These are phyloP conservation scores for Trichogramma pretiosum DNA, from an alignment of 1,140 invertebrate genomes.

Conservation along the genomic window DNA sequence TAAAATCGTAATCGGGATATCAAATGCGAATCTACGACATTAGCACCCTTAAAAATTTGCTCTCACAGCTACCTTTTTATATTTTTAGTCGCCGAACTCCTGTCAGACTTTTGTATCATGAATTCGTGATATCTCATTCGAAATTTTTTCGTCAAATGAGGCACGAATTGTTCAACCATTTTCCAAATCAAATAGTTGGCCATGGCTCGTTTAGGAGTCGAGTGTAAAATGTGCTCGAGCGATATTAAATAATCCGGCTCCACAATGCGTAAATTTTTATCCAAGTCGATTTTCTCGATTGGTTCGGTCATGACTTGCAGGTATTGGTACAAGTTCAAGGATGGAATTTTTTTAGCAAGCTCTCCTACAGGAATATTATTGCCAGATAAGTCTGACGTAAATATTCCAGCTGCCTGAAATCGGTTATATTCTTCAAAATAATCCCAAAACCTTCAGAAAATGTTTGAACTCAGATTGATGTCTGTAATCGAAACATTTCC, in stretches of 20 bases:
- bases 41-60: slow-evolving; percentile 59
- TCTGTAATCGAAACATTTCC: no score
- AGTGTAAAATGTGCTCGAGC: slow-evolving; percentile 51
- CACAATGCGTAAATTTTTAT: slow-evolving; percentile 62
- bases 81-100: slow-evolving; percentile 58
- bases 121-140: slow-evolving; percentile 63
- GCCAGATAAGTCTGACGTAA: slow-evolving; percentile 58
- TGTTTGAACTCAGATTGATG: no score
- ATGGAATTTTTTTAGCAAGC: no score
- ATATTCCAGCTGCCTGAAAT: slow-evolving; percentile 57
- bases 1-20: no score
- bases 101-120: slow-evolving; percentile 62
- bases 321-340: no score
- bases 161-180: slow-evolving; percentile 60
- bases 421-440: no score
- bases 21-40: no score
- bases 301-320: no score
- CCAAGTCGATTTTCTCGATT: no score
- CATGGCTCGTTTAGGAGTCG: slow-evolving; percentile 53
- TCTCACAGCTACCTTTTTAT: slow-evolving; percentile 71
- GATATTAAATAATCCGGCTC: slow-evolving; percentile 65
- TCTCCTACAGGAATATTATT: no score
- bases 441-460: no score
- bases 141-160: slow-evolving; percentile 65
- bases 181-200: slow-evolving; percentile 64